Base-by-base conservation (phyloP, 64 coral and sea anemone species). In the Montipora capricornis region DNA sequence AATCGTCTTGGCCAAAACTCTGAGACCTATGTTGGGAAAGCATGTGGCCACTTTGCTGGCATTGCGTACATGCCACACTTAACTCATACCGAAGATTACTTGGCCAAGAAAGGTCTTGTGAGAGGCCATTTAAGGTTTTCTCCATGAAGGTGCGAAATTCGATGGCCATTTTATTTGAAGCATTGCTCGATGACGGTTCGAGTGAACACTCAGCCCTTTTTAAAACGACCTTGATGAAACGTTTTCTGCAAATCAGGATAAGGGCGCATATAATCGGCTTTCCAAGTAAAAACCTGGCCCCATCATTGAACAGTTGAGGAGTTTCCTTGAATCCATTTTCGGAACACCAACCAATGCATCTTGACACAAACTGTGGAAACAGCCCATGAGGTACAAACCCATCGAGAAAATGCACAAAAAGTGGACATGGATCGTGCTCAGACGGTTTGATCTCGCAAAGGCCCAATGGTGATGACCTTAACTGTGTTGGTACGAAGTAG, bases 311-410 rank as follows among this genome's bases (percentile, higher is more conserved):
- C 0, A 87, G 17, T 3, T 75, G 11, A 29, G 84, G 70, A 53
- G 24, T 50, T 80, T 80, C 22, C 13, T 22, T 68, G 47, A 70
- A 15, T 1, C 68, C 88, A 5, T 58, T 52, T 52, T 80, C 26
- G 12, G 87, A 86, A 17, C 80, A 84, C 80, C 80, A 92, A 10
- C 49, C 6, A 7, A 92, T 86, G n/a, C 70, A 82, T 49, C 55
- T 92, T 20, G 90, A 92, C 44, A 92, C 24, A 20, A 92, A 49
- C 67, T 49, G 57, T 3, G 67, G 13, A 37, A 84, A 92, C 0
- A 92, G 58, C 37, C 90, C 90, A 29, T 92, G 90, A 1, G 90
- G 90, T 26, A 92, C 80, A 85, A 85, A 86, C 3, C 90, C 90
- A 29, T 92, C 81, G 2, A 66, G 68, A 51, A 86, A 92, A 26